A percentile compares a stretch with the other conserved stretches of the same genome.
Evolutionary conservation across 35 echinoderm and acorn worm genomes (phyloP).

Genomic region (Stichopus chloronotus): DNA sequence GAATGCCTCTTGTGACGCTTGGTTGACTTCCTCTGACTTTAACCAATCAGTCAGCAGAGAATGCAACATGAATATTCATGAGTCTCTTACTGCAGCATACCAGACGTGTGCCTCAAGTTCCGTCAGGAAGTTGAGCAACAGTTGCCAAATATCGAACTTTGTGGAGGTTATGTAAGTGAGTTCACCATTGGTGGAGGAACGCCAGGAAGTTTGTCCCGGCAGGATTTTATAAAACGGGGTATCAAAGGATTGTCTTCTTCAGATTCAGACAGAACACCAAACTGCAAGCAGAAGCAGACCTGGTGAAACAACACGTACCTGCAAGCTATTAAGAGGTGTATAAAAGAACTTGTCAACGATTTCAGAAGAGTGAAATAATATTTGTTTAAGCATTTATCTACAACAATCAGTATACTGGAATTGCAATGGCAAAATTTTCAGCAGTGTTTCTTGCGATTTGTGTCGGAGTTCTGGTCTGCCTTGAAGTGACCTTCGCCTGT

Average conservation of each 20-base stretch:
- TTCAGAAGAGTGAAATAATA: background rate
- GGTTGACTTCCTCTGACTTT: background rate
- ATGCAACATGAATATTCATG: slow-evolving; percentile 18
- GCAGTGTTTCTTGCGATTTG: background rate
- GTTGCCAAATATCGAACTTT: background rate
- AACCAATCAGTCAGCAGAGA: slow-evolving; percentile 13
- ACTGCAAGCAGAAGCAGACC: no score
- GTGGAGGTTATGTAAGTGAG: background rate
- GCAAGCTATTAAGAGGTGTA: background rate
- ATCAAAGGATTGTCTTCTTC: background rate
- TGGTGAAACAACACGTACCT: background rate
- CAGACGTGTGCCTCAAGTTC: slow-evolving; percentile 32
- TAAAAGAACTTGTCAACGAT: background rate
- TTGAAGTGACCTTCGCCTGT: slow-evolving; percentile 1
- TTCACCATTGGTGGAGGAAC: background rate
- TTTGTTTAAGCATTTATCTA: no score
- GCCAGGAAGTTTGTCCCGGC: background rate
- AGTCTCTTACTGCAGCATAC: background rate
- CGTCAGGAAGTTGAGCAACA: slow-evolving; percentile 43
- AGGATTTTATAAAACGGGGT: background rate
- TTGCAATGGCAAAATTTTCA: slow-evolving; percentile 30
- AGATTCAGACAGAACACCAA: background rate
- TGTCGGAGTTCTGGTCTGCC: background rate
- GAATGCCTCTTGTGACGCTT: background rate
- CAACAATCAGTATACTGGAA: background rate